phyloP scores from a whole-genome alignment of 2,113 vertebrate genomes.

The Forbesichthys agassizii region DNA sequence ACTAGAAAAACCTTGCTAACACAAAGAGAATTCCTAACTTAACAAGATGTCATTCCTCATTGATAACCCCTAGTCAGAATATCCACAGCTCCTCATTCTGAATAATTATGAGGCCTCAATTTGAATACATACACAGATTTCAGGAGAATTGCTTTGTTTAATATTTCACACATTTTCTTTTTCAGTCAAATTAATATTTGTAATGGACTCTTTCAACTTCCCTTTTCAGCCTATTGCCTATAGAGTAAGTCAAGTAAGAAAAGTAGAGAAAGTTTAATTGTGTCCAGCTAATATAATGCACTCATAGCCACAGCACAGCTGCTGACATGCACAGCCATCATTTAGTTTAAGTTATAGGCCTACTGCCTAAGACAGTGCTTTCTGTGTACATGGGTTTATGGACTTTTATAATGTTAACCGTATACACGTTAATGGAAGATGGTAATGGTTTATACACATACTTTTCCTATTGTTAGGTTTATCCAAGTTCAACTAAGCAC shows the following conservation, averaged over 20 bases:
- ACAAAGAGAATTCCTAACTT: conserved; percentile 82
- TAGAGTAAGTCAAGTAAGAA: conserved; percentile 29
- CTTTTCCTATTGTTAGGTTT: conserved; percentile 2
- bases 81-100: conserved; percentile 53
- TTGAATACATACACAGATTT: conserved; percentile 68
- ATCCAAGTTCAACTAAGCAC: conserved; percentile 26
- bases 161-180: conserved; percentile 65
- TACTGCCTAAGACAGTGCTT: not conserved
- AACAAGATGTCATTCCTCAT: conserved; percentile 77
- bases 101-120: conserved; percentile 73
- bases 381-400: conserved; percentile 17
- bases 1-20: conserved; percentile 75
- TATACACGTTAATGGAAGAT: not conserved
- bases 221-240: conserved; percentile 39
- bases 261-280: conserved; percentile 41
- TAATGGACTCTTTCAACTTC: conserved; percentile 59
- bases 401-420: conserved; percentile 16
- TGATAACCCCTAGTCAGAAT: conserved; percentile 68
- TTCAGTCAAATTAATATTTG: conserved; percentile 59
- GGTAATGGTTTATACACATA: not conserved
- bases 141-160: conserved; percentile 63
- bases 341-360: not conserved
- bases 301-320: conserved; percentile 21
- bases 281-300: conserved; percentile 21
- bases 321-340: conserved; percentile 20